Conservation (phyloP, 2,797 vertebrate genomes). For the Cossypha caffra region DNA sequence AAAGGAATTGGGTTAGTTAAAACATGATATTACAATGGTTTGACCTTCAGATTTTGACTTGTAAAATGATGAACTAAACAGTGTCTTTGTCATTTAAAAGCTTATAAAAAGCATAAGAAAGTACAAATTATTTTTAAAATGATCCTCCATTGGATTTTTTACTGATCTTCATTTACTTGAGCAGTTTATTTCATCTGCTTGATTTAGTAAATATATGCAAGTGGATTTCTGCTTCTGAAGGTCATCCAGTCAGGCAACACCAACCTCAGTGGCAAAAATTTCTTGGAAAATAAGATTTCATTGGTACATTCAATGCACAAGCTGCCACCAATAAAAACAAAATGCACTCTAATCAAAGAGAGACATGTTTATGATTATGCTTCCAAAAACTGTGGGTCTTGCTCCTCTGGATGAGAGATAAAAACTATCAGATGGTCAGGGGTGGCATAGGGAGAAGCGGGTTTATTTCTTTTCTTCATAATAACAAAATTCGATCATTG, state of each 20-base stretch:
- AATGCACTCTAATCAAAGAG: background rate
- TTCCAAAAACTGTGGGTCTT: constrained; percentile 8
- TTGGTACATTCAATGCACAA: background rate
- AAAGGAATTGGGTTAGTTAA: background rate
- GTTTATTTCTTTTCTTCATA: background rate
- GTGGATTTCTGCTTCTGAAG: background rate
- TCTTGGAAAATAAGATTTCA: constrained; percentile 5
- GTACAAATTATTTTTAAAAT: background rate
- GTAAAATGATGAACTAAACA: background rate
- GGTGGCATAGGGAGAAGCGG: background rate
- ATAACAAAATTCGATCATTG: background rate
- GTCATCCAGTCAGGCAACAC: background rate
- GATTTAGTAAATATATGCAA: background rate
- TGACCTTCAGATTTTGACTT: background rate
- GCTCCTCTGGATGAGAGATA: background rate
- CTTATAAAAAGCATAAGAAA: background rate
- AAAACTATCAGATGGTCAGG: constrained; percentile 5
- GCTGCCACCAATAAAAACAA: background rate
- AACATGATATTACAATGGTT: background rate
- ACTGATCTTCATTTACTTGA: background rate
- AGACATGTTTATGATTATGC: background rate
- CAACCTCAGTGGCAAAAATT: background rate
- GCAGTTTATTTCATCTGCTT: background rate
- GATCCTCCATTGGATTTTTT: background rate
- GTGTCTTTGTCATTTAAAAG: background rate